These are phyloP conservation scores for Champsocephalus esox DNA, from an alignment of 2,797 vertebrate species.

Conservation along the genomic window DNA sequence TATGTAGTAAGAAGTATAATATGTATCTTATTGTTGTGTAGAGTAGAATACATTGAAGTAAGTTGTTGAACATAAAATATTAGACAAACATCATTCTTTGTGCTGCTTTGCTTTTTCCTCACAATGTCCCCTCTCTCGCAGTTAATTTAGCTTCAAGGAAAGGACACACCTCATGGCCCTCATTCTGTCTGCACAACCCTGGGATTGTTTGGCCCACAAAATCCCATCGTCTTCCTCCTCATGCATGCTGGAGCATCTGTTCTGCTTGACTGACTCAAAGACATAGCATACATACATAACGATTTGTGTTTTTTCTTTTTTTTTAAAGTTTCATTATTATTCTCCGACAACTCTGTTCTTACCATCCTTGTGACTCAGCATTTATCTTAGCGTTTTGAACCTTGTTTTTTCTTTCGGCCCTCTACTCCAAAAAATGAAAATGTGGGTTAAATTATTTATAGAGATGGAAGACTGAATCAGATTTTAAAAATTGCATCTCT, in stretches of 20 bases:
- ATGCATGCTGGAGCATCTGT: slow-evolving; percentile 28
- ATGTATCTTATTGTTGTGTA: not conserved
- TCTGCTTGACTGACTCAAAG: slow-evolving; percentile 33
- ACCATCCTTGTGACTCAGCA: slow-evolving; percentile 43
- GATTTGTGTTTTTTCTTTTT: not conserved
- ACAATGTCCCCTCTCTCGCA: not conserved
- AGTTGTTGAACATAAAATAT: not conserved
- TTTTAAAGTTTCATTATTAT: not conserved
- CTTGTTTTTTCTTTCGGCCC: slow-evolving; percentile 6
- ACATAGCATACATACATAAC: not conserved
- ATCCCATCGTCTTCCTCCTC: slow-evolving; percentile 28
- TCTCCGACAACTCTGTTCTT: not conserved
- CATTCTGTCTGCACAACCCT: slow-evolving; percentile 34
- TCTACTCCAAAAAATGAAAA: slow-evolving; percentile 1
- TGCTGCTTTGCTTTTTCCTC: not conserved
- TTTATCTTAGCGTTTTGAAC: slow-evolving; percentile 39
- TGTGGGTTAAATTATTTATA: slow-evolving; percentile 62
- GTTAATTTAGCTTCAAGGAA: slow-evolving; percentile 18
- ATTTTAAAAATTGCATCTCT: slow-evolving; percentile 42
- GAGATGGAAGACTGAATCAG: slow-evolving; percentile 25
- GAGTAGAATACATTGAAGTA: not conserved
- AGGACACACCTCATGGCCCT: slow-evolving; percentile 30
- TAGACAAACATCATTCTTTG: slow-evolving; percentile 4
- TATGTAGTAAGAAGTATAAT: not conserved
- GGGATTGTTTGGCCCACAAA: slow-evolving; percentile 29